phyloP scores from a whole-genome alignment of 2,888 invertebrate genomes.

The Campoplex capitator region DNA sequence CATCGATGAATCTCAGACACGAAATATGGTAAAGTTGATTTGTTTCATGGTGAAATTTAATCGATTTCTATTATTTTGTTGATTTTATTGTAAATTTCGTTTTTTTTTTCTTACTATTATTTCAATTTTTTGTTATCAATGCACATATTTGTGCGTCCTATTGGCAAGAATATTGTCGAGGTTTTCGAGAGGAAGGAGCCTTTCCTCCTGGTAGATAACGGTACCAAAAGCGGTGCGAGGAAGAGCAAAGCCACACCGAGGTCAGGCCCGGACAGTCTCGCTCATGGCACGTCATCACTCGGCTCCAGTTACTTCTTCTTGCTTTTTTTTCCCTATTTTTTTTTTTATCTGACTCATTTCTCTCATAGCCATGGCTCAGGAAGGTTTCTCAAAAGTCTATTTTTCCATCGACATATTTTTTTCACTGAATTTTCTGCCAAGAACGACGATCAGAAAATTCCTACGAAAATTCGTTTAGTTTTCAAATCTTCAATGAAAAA shows the following conservation, averaged over 20 bases:
- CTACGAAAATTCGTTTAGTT: not conserved
- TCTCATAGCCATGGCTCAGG: not conserved
- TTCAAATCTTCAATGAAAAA: not conserved
- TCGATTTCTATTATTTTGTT: not conserved
- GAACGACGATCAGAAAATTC: no score
- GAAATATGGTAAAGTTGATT: no score
- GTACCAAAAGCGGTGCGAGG: slow-evolving; percentile 47
- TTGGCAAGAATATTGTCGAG: not conserved
- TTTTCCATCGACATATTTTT: not conserved
- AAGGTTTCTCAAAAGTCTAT: not conserved
- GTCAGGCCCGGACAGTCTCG: slow-evolving; percentile 46
- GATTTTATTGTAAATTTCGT: not conserved
- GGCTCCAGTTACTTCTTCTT: slow-evolving; percentile 45
- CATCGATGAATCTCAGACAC: not conserved
- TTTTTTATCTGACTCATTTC: not conserved
- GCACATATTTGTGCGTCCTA: not conserved
- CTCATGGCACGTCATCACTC: slow-evolving; percentile 34
- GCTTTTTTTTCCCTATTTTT: slow-evolving; percentile 18
- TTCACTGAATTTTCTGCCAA: no score
- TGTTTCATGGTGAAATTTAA: not conserved
- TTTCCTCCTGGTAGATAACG: slow-evolving; percentile 52
- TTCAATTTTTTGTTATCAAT: not conserved
- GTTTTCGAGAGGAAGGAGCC: slow-evolving; percentile 9
- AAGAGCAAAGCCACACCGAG: slow-evolving; percentile 49
- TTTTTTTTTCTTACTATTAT: not conserved